phyloP scores from a whole-genome alignment of 2,797 vertebrate species.

The Acanthis flammea region DNA sequence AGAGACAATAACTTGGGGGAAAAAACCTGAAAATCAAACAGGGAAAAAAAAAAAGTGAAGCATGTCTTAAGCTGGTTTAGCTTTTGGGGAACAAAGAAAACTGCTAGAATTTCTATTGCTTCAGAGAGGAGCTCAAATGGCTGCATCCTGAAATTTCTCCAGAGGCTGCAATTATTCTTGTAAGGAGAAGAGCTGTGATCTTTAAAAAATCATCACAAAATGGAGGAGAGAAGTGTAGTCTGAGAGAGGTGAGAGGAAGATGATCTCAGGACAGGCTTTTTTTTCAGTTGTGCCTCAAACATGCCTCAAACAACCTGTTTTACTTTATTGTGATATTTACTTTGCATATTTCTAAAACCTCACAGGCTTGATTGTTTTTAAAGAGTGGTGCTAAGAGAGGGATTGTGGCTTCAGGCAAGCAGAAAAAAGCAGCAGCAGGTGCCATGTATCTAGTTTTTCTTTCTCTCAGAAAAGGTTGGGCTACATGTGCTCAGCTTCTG shows the following conservation, averaged over 20 bases:
- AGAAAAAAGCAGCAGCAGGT: slow-evolving; percentile 45
- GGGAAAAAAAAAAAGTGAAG: background rate
- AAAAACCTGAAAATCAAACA: background rate
- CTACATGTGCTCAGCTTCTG: slow-evolving; percentile 59
- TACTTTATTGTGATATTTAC: background rate
- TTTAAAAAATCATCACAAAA: background rate
- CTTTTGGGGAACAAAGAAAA: background rate
- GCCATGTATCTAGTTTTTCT: slow-evolving; percentile 19
- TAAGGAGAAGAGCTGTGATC: background rate
- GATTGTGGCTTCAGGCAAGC: background rate
- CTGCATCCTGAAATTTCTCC: background rate
- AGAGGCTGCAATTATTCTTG: background rate
- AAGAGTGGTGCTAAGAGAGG: background rate
- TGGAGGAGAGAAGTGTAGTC: background rate
- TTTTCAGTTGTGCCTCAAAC: background rate
- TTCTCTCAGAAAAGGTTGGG: slow-evolving; percentile 31
- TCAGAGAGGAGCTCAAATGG: rapidly evolving
- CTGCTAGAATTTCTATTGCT: background rate
- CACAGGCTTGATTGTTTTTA: background rate
- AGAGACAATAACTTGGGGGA: rapidly evolving
- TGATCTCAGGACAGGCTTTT: background rate
- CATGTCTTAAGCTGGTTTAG: background rate
- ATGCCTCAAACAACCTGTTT: background rate
- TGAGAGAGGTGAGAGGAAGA: background rate
- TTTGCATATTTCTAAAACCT: background rate